A percentile compares a stretch with the other conserved stretches of the same genome.
These are phyloP conservation scores for Chionoecetes opilio DNA, from an alignment of 1,140 invertebrate genomes.

Conservation along the genomic window DNA sequence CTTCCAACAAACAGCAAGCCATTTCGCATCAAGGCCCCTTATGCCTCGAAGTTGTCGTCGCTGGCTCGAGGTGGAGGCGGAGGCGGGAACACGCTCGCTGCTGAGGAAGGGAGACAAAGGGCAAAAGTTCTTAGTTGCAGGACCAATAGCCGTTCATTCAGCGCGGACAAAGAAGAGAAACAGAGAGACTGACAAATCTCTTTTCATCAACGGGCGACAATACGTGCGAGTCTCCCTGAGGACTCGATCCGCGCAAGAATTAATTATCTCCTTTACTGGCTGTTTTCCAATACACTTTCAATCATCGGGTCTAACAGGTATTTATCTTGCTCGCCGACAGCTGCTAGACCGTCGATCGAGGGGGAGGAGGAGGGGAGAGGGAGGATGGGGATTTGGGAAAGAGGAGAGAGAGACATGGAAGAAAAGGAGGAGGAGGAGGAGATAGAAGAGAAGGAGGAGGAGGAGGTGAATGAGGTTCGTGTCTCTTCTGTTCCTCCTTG, in stretches of 20 bases:
- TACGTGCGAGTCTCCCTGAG: neutral
- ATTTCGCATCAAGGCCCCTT: neutral
- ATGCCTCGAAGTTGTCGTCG: neutral
- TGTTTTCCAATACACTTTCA: constrained; percentile 80
- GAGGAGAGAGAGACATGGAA: neutral
- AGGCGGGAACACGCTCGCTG: neutral
- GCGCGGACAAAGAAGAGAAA: constrained; percentile 67
- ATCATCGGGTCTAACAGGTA: constrained; percentile 70
- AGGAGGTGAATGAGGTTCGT: neutral
- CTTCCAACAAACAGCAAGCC: neutral
- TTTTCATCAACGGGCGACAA: constrained; percentile 74
- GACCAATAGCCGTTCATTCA: constrained; percentile 59
- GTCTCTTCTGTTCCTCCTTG: neutral
- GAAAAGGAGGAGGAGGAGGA: neutral
- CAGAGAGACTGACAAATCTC: constrained; percentile 70
- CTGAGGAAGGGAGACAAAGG: constrained; percentile 13
- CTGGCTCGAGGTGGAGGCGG: neutral
- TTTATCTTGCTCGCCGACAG: constrained; percentile 63
- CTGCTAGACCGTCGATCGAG: neutral
- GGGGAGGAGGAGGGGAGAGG: neutral
- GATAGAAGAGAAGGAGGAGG: neutral
- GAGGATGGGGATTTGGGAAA: neutral
- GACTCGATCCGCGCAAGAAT: constrained; percentile 55
- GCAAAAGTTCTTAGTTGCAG: constrained; percentile 61
- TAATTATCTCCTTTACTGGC: constrained; percentile 78